Percentiles rank a stretch among this genome's conserved stretches.
These are phyloP conservation scores for Natator depressus DNA, from an alignment of 2,113 vertebrate genomes.

Conservation along the genomic window DNA sequence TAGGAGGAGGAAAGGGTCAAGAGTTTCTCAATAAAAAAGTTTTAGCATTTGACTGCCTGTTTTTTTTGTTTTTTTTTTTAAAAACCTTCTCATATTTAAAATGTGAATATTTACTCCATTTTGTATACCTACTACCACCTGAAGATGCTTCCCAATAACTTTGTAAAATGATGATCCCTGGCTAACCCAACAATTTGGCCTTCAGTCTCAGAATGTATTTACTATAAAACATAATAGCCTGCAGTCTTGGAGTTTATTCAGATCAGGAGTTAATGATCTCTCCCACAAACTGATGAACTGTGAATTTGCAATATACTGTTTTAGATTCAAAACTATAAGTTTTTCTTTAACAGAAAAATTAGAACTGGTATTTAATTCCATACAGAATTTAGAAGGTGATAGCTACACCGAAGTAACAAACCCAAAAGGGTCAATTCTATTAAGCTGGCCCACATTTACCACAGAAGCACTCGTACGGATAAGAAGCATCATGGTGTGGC, in stretches of 20 bases:
- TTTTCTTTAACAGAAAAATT: background rate
- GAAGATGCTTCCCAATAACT: background rate
- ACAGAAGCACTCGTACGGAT: background rate
- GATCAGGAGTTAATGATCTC: background rate
- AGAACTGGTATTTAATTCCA: constrained; percentile 13
- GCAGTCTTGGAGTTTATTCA: background rate
- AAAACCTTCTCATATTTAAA: background rate
- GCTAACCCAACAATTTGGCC: background rate
- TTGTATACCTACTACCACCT: background rate
- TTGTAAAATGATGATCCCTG: background rate
- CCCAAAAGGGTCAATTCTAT: background rate
- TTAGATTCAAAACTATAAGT: background rate
- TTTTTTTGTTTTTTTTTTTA: too few species aligned
- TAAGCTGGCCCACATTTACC: background rate
- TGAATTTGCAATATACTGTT: background rate
- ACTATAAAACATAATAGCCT: background rate
- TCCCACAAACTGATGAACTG: background rate
- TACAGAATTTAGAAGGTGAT: background rate
- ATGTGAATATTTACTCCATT: background rate
- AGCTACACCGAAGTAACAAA: background rate
- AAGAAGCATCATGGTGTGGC: background rate
- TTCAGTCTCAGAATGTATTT: background rate
- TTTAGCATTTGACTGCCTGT: background rate
- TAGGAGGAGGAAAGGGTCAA: background rate
- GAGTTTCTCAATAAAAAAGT: background rate